Evolutionary conservation across 1,140 invertebrate genomes (phyloP).

Genomic region (Oryctes rhinoceros): DNA sequence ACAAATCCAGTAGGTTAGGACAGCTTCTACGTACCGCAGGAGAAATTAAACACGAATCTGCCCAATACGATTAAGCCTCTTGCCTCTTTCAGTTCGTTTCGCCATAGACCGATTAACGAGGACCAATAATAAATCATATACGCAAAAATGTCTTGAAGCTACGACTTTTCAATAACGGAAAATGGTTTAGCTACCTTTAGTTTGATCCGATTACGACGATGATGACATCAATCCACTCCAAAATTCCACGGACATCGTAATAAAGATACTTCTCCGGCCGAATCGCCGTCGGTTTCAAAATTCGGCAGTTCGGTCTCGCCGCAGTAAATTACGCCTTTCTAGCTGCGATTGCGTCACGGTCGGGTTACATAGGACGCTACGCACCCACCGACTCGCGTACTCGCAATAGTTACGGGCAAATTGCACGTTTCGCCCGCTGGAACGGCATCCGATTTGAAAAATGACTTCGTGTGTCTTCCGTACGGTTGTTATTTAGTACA

Average conservation of each 20-base stretch:
- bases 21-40: too few relatives aligned
- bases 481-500: slow-evolving; percentile 35
- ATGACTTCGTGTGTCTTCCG: slow-evolving; percentile 35
- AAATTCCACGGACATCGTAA: not conserved
- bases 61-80: too few relatives aligned
- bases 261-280: not conserved
- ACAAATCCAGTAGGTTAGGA: too few relatives aligned
- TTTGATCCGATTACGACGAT: not conserved
- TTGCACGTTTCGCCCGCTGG: slow-evolving; percentile 26
- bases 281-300: slow-evolving; percentile 20
- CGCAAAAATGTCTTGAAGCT: not conserved
- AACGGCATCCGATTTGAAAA: slow-evolving; percentile 37
- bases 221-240: not conserved
- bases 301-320: slow-evolving; percentile 23
- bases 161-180: not conserved
- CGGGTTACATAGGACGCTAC: slow-evolving; percentile 9
- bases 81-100: too few relatives aligned
- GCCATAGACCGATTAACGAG: too few relatives aligned
- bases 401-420: not conserved
- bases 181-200: not conserved
- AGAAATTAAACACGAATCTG: too few relatives aligned
- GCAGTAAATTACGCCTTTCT: slow-evolving; percentile 4
- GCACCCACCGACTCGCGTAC: slow-evolving; percentile 22
- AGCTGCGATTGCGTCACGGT: not conserved
- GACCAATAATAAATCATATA: too few relatives aligned